Conservation (phyloP, 53 echinoderm and acorn worm genomes). For the Luidia sarsii region DNA sequence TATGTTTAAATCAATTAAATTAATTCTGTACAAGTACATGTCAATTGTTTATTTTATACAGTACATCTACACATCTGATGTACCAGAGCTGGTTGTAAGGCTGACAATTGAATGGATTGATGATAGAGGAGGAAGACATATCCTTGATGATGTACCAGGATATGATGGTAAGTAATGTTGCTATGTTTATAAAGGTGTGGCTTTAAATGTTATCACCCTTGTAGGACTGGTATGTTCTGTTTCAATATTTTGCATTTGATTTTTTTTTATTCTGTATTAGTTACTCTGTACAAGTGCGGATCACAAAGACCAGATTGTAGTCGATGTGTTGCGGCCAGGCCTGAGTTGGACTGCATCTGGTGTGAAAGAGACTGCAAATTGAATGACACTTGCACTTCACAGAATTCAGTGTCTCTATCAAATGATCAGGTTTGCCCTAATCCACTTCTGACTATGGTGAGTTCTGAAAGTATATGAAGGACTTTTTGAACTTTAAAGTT, state of each 20-base stretch:
- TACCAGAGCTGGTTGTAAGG: conserved; percentile 12
- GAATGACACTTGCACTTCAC: conserved; percentile 5
- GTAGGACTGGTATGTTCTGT: too few relatives aligned
- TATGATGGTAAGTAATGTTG: conserved; percentile 15
- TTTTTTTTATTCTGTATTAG: conserved; percentile 12
- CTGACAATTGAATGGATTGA: conserved; percentile 37
- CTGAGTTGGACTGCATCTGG: conserved; percentile 68
- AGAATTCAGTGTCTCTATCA: neutral
- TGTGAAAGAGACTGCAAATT: conserved; percentile 42
- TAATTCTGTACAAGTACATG: neutral
- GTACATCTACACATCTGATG: conserved; percentile 22
- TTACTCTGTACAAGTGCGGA: conserved; percentile 66
- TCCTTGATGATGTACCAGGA: conserved; percentile 26
- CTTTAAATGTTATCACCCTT: too few relatives aligned
- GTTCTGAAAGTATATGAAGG: neutral
- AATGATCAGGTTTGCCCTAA: conserved; percentile 28
- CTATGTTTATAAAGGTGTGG: too few relatives aligned
- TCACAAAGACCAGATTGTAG: conserved; percentile 68
- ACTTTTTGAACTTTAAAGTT: too few relatives aligned
- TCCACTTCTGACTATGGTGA: conserved; percentile 19
- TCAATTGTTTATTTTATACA: neutral
- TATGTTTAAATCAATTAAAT: too few relatives aligned
- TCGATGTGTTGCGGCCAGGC: conserved; percentile 61
- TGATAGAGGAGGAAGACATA: neutral
- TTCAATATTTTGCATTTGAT: too few relatives aligned